Conservation (phyloP, 1,140 invertebrate species). For the Zaprionus vittiger region DNA sequence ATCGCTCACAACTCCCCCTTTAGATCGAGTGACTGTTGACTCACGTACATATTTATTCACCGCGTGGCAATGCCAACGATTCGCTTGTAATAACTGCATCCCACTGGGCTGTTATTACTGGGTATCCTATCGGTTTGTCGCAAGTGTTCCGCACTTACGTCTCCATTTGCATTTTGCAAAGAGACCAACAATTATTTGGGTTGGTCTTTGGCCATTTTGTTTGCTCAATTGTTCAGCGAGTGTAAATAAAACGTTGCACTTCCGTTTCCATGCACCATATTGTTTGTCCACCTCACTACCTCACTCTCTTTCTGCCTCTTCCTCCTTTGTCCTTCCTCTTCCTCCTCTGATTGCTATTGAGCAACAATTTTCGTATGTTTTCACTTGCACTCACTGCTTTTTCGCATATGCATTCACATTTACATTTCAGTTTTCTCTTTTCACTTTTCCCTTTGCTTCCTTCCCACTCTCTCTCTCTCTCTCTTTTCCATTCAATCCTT, state of each 20-base stretch:
- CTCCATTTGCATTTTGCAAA: conserved; percentile 26
- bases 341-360: not conserved
- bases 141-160: conserved; percentile 38
- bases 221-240: conserved; percentile 67
- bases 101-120: not conserved
- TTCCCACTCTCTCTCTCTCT: not conserved
- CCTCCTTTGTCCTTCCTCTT: not conserved
- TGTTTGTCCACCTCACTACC: conserved; percentile 26
- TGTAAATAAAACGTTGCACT: conserved; percentile 70
- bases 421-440: not conserved
- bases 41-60: not conserved
- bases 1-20: not conserved
- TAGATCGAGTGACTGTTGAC: not conserved
- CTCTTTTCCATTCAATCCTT: not conserved
- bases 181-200: conserved; percentile 30
- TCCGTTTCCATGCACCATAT: conserved; percentile 50
- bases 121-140: not conserved
- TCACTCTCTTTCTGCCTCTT: too few relatives aligned
- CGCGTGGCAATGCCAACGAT: not conserved
- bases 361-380: not conserved
- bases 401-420: not conserved
- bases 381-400: too few relatives aligned
- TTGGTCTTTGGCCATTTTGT: conserved; percentile 48
- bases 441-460: not conserved
- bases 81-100: not conserved